phyloP scores from a whole-genome alignment of 2,888 invertebrate genomes.

The Cephus rjabovi region DNA sequence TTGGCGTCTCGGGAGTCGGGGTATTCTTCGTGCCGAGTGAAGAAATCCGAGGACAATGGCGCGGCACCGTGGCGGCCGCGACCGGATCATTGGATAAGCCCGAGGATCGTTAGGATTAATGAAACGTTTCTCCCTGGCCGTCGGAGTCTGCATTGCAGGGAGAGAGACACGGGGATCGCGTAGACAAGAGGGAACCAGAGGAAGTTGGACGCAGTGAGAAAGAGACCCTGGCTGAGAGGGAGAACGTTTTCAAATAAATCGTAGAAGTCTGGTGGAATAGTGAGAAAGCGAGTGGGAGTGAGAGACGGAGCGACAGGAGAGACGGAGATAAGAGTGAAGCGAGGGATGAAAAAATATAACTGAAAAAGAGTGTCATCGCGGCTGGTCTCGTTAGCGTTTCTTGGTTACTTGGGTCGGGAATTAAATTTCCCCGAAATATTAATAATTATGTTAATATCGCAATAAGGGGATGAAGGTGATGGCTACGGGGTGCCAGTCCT shows the following conservation, averaged over 20 bases:
- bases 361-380: background rate
- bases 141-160: constrained; percentile 23
- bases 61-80: background rate
- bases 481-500: constrained; percentile 15
- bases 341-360: background rate
- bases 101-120: constrained; percentile 36
- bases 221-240: background rate
- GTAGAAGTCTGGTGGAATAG: background rate
- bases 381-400: constrained; percentile 37
- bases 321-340: background rate
- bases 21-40: too few relatives aligned
- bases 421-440: constrained; percentile 40
- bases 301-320: constrained; percentile 12
- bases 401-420: constrained; percentile 29
- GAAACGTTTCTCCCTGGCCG: constrained; percentile 30
- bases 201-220: background rate
- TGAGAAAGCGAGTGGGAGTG: background rate
- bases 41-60: constrained; percentile 7
- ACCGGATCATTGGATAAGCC: constrained; percentile 26
- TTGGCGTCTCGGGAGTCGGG: too few relatives aligned
- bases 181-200: constrained; percentile 12
- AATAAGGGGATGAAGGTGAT: constrained; percentile 45
- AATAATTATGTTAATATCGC: constrained; percentile 63
- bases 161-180: constrained; percentile 16
- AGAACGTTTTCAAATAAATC: background rate